Evolutionary conservation across 2,797 vertebrate genomes (phyloP), one percentile per base, ranked within the genome.

Genomic region (Leptodactylus fallax): DNA sequence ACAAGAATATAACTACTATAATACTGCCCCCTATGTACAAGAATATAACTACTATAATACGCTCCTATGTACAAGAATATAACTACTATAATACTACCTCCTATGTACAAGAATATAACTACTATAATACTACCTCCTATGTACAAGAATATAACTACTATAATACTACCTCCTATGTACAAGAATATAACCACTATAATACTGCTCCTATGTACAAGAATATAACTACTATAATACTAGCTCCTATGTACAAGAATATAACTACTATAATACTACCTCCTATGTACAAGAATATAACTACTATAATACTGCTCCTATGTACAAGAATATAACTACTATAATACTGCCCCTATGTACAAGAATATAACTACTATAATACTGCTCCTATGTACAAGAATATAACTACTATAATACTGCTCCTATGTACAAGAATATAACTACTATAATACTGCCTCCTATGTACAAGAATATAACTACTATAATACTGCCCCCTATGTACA

Each of bases 141-240:
- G 19, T 36, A 69, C 67, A 69, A 36, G 25, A 69, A 69, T 69
- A 69, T 69, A 69, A 69, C 67, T 69, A 69, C 67, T 69, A 69
- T 69, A 69, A 69, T 69, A 69, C 67, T 69, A 25, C 67, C n/a
- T 12, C 27, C 67, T 71, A 45, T 71, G 27, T 71, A 71, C 67
- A 71, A 71, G 67, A 71, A 71, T 71, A 71, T 71, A 71, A 71
- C 67, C 36, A 71, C 67, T 71, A 71, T 71, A 71, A 71, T 71
- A 71, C 67, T 71, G 67, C 67, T 23, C 67, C 67, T 71, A 71
- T 71, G 7, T 71, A 45, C 67, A 71, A 71, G 67, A 71, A 45
- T 71, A 45, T 36, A 71, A 36, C 67, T 71, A 45, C 67, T 71
- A 71, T 71, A 71, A 71, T 71, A 69, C 67, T 69, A 14, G 21